phyloP scores from a whole-genome alignment of 2,113 vertebrate species.

The Prinia subflava region DNA sequence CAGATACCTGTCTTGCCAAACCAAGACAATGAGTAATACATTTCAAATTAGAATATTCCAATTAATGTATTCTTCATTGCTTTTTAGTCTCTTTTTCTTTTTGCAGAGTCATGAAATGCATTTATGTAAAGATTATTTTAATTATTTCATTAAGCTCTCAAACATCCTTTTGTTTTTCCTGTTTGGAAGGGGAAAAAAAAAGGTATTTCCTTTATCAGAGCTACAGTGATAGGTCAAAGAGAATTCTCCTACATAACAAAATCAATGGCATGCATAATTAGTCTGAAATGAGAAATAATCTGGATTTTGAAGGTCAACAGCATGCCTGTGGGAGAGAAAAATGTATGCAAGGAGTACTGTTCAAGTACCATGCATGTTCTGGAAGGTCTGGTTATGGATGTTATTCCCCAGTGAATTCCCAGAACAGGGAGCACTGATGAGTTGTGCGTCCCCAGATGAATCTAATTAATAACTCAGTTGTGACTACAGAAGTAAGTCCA shows the following conservation, averaged over 20 bases:
- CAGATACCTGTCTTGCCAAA: too few species aligned
- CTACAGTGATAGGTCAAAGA: not conserved
- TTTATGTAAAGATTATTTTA: not conserved
- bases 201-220: not conserved
- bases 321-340: not conserved
- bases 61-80: not conserved
- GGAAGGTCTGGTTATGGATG: not conserved
- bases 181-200: not conserved
- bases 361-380: not conserved
- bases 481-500: not conserved
- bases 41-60: not conserved
- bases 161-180: not conserved
- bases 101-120: not conserved
- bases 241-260: not conserved
- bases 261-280: not conserved
- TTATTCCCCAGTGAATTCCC: not conserved
- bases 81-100: not conserved
- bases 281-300: not conserved
- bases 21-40: too few species aligned
- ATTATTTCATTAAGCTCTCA: not conserved
- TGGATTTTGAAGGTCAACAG: not conserved
- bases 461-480: not conserved
- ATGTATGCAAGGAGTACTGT: accelerated
- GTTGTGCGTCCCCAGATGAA: not conserved
- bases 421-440: not conserved